Evolutionary conservation across 2,797 vertebrate genomes (phyloP).

Genomic region (Syndactyla subalaris): DNA sequence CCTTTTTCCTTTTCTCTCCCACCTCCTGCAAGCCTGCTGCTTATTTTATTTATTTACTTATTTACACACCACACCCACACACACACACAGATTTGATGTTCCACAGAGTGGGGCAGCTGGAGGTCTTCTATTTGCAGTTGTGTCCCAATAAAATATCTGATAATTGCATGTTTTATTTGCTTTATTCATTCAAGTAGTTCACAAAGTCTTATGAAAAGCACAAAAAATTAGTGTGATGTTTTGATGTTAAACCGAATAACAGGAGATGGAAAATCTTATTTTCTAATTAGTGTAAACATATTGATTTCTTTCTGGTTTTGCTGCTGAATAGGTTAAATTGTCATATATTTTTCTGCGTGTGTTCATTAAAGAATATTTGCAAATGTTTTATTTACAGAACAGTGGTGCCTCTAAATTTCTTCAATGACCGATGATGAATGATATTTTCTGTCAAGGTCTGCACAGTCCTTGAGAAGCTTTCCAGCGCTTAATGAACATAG

Average conservation of each 20-base stretch:
- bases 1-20: too few relatives aligned
- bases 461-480: neutral
- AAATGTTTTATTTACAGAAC: neutral
- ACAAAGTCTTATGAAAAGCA: neutral
- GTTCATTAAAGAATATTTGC: neutral
- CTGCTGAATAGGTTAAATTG: neutral
- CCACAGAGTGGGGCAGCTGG: neutral
- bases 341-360: neutral
- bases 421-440: neutral
- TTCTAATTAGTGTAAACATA: neutral
- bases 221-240: neutral
- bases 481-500: neutral
- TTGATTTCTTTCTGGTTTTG: neutral
- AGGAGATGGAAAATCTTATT: neutral
- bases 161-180: neutral
- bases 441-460: neutral
- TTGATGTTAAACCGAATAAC: neutral
- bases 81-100: neutral
- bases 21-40: neutral
- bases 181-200: neutral
- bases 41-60: neutral
- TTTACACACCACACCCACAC: fast-evolving
- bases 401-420: neutral
- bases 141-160: neutral
- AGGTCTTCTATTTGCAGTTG: neutral